Conservation (phyloP, 2,888 invertebrate genomes). For the Neoscelio sp. region DNA sequence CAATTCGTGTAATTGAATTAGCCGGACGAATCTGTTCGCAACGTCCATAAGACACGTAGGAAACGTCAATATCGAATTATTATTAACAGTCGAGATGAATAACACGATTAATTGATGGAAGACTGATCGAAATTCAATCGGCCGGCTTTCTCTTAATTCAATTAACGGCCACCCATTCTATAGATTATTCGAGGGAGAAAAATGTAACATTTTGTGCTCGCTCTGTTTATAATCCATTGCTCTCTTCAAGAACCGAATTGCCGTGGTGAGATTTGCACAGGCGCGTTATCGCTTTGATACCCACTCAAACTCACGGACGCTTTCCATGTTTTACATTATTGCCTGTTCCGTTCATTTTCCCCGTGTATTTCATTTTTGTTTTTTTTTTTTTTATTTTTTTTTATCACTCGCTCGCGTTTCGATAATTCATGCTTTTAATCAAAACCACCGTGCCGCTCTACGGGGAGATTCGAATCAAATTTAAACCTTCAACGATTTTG, state of each 20-base stretch:
- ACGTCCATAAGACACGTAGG: too few species aligned
- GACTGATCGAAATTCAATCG: conserved; percentile 25
- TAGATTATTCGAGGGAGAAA: conserved; percentile 47
- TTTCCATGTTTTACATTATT: neutral
- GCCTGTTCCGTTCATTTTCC: neutral
- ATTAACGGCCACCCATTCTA: conserved; percentile 35
- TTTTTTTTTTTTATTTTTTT: too few species aligned
- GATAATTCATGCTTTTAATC: too few species aligned
- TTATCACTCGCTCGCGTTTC: too few species aligned
- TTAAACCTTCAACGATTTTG: too few species aligned
- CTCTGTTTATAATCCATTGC: conserved; percentile 54
- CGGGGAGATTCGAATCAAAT: too few species aligned
- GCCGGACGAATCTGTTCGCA: too few species aligned
- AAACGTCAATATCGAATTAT: conserved; percentile 1
- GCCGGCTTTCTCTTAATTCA: conserved; percentile 25
- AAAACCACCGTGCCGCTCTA: too few species aligned
- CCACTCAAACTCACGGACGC: neutral
- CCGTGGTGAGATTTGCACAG: conserved; percentile 41
- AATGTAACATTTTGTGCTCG: conserved; percentile 48
- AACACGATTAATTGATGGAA: conserved; percentile 4
- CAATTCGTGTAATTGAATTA: too few species aligned
- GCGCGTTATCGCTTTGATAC: conserved; percentile 27
- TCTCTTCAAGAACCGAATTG: conserved; percentile 48
- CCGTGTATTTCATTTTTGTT: too few species aligned
- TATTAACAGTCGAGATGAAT: neutral